These are phyloP conservation scores for Poeciliopsis paucimaculata DNA, from an alignment of 2,797 vertebrate genomes.

Conservation along the genomic window DNA sequence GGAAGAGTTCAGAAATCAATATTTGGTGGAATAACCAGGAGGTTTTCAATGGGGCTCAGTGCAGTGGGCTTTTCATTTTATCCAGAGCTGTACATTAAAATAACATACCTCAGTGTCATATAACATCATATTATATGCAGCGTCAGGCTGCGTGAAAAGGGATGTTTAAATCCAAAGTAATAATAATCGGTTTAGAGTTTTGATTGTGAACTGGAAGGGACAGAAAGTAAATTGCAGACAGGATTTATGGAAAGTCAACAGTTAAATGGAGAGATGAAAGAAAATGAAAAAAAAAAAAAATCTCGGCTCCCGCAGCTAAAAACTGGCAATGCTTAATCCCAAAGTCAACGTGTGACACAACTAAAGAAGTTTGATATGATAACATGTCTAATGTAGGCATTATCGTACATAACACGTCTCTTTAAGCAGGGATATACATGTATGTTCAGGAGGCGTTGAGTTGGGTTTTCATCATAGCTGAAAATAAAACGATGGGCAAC, in stretches of 20 bases:
- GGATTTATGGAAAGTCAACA: neutral
- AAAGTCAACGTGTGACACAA: neutral
- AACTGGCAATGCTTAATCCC: neutral
- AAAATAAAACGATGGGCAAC: slow-evolving; percentile 48
- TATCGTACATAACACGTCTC: slow-evolving; percentile 19
- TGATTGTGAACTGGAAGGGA: neutral
- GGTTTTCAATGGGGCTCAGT: too few species aligned
- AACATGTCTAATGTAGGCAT: slow-evolving; percentile 15
- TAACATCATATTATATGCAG: neutral
- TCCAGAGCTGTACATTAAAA: neutral
- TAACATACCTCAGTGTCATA: neutral
- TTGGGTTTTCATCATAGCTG: slow-evolving; percentile 44
- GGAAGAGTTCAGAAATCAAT: too few species aligned
- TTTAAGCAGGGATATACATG: slow-evolving; percentile 25
- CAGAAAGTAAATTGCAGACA: neutral
- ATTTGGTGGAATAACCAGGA: too few species aligned
- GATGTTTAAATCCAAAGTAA: neutral
- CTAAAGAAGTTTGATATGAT: neutral
- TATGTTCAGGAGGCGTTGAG: slow-evolving; percentile 18
- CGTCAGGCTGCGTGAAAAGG: neutral
- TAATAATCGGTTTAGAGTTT: neutral
- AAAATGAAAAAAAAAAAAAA: neutral
- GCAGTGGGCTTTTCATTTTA: too few species aligned
- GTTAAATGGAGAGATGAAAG: neutral
- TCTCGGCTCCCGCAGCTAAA: neutral